Percentiles rank a stretch among this genome's conserved stretches.
Conservation (phyloP, 2,888 invertebrate genomes). For the Lapara coniferarum region DNA sequence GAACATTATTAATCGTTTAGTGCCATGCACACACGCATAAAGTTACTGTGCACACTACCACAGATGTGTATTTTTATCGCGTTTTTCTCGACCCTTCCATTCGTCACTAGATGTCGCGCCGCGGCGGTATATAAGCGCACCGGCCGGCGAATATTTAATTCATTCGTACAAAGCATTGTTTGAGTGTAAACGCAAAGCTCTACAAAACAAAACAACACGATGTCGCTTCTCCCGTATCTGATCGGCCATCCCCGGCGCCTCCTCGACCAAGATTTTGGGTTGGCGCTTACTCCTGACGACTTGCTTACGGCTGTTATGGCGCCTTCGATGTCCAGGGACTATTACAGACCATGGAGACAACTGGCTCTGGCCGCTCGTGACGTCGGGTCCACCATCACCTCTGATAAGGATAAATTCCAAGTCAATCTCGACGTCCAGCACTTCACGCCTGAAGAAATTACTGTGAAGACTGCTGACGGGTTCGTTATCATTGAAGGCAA, state of each 20-base stretch:
- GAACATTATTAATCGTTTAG: too few relatives aligned
- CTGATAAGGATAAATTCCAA: slow-evolving; percentile 82
- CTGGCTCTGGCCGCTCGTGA: slow-evolving; percentile 65
- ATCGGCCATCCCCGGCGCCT: slow-evolving; percentile 58
- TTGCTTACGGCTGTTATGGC: slow-evolving; percentile 55
- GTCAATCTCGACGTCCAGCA: slow-evolving; percentile 89
- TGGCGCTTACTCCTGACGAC: slow-evolving; percentile 69
- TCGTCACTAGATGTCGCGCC: slow-evolving; percentile 42
- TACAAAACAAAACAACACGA: slow-evolving; percentile 31
- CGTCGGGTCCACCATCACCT: slow-evolving; percentile 75
- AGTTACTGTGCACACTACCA: neutral
- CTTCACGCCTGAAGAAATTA: slow-evolving; percentile 88
- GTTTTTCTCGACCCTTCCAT: slow-evolving; percentile 35
- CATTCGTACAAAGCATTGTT: slow-evolving; percentile 35
- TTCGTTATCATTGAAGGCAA: slow-evolving; percentile 88
- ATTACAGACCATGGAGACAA: slow-evolving; percentile 66
- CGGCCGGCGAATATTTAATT: slow-evolving; percentile 42
- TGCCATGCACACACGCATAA: slow-evolving; percentile 18
- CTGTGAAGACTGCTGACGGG: slow-evolving; percentile 87
- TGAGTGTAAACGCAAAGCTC: slow-evolving; percentile 27
- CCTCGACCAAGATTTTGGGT: slow-evolving; percentile 73
- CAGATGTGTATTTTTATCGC: slow-evolving; percentile 31
- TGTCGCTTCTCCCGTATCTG: slow-evolving; percentile 57
- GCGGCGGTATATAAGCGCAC: slow-evolving; percentile 51
- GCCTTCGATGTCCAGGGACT: slow-evolving; percentile 56